These are phyloP conservation scores for Empidonax alnorum DNA, from an alignment of 2,113 vertebrate genomes.

Conservation along the genomic window DNA sequence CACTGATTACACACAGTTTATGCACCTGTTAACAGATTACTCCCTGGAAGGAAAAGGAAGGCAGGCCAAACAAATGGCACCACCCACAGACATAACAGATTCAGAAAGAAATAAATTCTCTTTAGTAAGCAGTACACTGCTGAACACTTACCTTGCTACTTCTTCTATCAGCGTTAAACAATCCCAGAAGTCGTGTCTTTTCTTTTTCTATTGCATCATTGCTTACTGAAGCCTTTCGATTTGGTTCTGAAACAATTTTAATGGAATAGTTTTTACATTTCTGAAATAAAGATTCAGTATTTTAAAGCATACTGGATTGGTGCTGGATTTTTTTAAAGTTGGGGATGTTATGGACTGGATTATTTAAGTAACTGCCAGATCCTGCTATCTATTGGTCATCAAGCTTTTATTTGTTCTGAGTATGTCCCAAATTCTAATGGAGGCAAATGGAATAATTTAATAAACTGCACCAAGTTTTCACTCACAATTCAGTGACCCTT, in stretches of 20 bases:
- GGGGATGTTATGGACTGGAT: not conserved
- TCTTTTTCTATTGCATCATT: slow-evolving; percentile 79
- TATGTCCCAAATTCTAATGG: not conserved
- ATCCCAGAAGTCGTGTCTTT: slow-evolving; percentile 86
- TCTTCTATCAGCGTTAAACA: slow-evolving; percentile 85
- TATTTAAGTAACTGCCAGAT: not conserved
- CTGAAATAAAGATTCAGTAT: not conserved
- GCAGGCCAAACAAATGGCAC: not conserved
- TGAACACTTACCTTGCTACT: slow-evolving; percentile 83
- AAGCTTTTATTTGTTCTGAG: not conserved
- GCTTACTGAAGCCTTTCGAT: slow-evolving; percentile 76
- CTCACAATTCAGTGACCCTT: not conserved
- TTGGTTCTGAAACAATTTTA: slow-evolving; percentile 76
- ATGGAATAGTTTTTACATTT: slow-evolving; percentile 13
- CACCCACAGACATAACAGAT: not conserved
- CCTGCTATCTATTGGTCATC: not conserved
- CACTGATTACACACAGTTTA: not conserved
- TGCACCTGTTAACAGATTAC: not conserved
- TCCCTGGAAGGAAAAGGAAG: not conserved
- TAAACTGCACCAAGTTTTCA: not conserved
- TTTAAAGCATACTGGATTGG: not conserved
- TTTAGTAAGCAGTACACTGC: not conserved
- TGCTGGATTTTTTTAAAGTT: not conserved
- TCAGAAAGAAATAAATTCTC: not conserved
- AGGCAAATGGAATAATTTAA: not conserved